Base-by-base conservation (phyloP, 2,113 vertebrate species). In the Nycticorax nycticorax region DNA sequence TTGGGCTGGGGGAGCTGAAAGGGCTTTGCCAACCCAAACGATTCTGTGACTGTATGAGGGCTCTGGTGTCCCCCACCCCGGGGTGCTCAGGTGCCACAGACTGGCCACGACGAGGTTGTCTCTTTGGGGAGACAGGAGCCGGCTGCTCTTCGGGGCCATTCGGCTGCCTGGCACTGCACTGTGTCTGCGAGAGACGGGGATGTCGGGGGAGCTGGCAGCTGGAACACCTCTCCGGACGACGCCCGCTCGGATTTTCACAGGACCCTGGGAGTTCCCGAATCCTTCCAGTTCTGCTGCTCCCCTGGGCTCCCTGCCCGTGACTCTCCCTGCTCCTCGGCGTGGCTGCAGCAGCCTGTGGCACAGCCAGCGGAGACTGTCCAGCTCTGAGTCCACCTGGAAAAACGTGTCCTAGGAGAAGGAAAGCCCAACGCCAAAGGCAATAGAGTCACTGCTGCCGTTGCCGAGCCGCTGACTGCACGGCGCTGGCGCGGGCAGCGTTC, bases 391-490 rank as follows among this genome's bases (percentile, higher is more conserved):
- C 59, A 39, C 21, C 33, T 66, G 63, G 55, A 76, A 50, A 86
- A 86, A 41, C 28, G 3, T 1, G 9, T 53, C 35, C 56, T 20
- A 15, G 24, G 17, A 27, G 55, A 73, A 80, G 45, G 63, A 45
- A 76, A 79, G 66, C 33, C 13, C 14, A 28, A 10, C 10, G 59
- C 6, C 27, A n/a, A 57, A 77, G 53, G 62, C 30, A 35, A 8
- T 11, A 20, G n/a, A 56, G n/a, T n/a, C 28, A 22, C 45, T 30
- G 35, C 47, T 56, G 53, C 10, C 17, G 13, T 9, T 32, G 22
- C 23, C 0, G 7, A 84, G 47, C 37, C 0, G 3, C n/a, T 28
- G 59, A 32, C 30, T 35, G 53, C 26, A 7, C 18, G 6, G 26
- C 0, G 9, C 19, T 66, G 87, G 24, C 1, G 2, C 1, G 5